Base-by-base conservation (phyloP, 1,140 invertebrate genomes). In the Drosophila hydei region DNA sequence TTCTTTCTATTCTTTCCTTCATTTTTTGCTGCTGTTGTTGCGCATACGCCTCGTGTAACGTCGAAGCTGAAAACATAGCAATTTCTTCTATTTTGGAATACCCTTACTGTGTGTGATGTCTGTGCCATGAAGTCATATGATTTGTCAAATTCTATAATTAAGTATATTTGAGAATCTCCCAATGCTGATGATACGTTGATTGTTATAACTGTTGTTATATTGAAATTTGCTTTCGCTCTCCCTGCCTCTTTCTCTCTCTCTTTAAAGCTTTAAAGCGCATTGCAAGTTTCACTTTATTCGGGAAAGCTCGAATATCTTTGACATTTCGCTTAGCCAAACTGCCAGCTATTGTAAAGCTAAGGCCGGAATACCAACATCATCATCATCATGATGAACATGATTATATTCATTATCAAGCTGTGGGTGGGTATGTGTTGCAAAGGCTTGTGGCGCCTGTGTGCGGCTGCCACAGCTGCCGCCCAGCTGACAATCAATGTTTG, bases 401-500 rank as follows among this genome's bases (percentile, higher is more conserved):
- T 19, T 9, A 55, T 36, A 25, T 62, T 55, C 27, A 63, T 50
- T 33, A 61, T 23, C 36, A 55, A 21, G 27, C 33, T 16, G n/a
- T n/a, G n/a, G n/a, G n/a, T n/a, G n/a, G n/a, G n/a, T n/a, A n/a
- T n/a, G n/a, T n/a, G n/a, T n/a, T 33, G 30, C 30, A 33, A 33
- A 33, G 30, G 30, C 30, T 33, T 33, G 30, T 33, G 30, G 27
- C 27, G 27, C 27, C 27, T 30, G 5, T 38, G 12, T 42, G 11
- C 16, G 19, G 12, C 16, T 25, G 14, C 11, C 21, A 38, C 47
- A 21, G 19, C 12, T 12, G 36, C 47, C 56, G 65, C 55, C 56
- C 64, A 84, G 72, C 84, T 88, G 79, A 88, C 78, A 89, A 88
- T 88, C 83, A 88, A 88, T 88, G 83, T 88, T 88, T 88, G 83